A percentile compares a stretch with the other conserved stretches of the same genome.
Evolutionary conservation across 2,113 vertebrate species (phyloP).

Genomic region (Alethe castanea): DNA sequence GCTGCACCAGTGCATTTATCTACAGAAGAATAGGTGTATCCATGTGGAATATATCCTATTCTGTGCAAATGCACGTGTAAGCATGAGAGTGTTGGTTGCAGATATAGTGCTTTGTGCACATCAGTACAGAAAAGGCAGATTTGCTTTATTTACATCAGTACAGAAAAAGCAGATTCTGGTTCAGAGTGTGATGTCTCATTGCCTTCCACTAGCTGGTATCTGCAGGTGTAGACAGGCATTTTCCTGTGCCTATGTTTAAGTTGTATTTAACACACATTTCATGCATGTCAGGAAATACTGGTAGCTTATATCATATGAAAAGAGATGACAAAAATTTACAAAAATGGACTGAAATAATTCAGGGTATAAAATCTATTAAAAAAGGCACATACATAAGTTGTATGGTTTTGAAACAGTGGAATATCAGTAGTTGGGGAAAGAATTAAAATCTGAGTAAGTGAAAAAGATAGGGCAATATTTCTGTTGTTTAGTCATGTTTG

Average conservation of each 20-base stretch:
- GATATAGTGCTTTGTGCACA: neutral
- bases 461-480: neutral
- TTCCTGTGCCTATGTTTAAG: neutral
- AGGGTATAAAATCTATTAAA: neutral
- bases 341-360: neutral
- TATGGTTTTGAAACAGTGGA: neutral
- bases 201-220: neutral
- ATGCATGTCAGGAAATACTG: neutral
- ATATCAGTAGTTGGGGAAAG: neutral
- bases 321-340: neutral
- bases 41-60: neutral
- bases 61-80: rapidly evolving
- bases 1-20: neutral
- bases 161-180: neutral
- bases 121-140: neutral
- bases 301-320: neutral
- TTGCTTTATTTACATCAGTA: neutral
- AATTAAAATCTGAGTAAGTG: neutral
- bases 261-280: rapidly evolving
- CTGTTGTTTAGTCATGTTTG: neutral
- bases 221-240: neutral
- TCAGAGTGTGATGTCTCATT: neutral
- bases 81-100: neutral
- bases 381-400: neutral
- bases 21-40: neutral